Conservation (phyloP, 2,888 invertebrate genomes). For the Scaptomyza caliginosa region DNA sequence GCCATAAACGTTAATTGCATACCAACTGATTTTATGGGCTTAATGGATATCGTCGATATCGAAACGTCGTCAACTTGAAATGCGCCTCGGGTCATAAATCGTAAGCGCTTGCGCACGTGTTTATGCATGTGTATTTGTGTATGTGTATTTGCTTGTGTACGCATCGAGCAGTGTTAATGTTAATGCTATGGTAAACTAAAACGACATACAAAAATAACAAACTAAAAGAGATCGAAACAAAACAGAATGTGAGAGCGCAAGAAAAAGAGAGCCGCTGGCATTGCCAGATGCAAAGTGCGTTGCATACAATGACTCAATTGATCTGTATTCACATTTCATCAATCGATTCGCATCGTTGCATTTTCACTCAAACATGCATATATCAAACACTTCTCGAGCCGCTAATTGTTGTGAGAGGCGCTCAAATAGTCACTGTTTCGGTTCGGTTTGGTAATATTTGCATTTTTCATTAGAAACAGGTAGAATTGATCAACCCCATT, state of each 20-base stretch:
- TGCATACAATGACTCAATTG: slow-evolving; percentile 18
- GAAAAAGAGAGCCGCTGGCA: background rate
- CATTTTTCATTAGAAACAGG: slow-evolving; percentile 55
- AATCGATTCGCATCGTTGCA: slow-evolving; percentile 20
- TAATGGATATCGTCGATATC: slow-evolving; percentile 79
- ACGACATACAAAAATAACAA: slow-evolving; percentile 2
- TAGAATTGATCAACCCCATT: slow-evolving; percentile 56
- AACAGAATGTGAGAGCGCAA: slow-evolving; percentile 9
- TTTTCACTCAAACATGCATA: slow-evolving; percentile 23
- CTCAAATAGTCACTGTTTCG: background rate
- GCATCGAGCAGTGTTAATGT: slow-evolving; percentile 58
- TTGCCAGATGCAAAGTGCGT: background rate
- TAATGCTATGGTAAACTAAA: slow-evolving; percentile 20
- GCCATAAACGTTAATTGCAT: slow-evolving; percentile 81
- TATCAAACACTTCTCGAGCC: slow-evolving; percentile 43
- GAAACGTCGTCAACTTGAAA: slow-evolving; percentile 64
- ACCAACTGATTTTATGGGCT: slow-evolving; percentile 79
- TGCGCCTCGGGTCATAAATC: slow-evolving; percentile 65
- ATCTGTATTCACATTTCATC: background rate
- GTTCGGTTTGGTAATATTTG: slow-evolving; percentile 38
- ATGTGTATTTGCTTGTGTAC: slow-evolving; percentile 46
- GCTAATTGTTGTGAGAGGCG: slow-evolving; percentile 64
- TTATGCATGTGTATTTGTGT: slow-evolving; percentile 52
- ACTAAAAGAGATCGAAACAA: slow-evolving; percentile 1
- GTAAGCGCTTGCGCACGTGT: slow-evolving; percentile 59